phyloP scores from a whole-genome alignment of 2,113 vertebrate species.

The Sceloporus tristichus region DNA sequence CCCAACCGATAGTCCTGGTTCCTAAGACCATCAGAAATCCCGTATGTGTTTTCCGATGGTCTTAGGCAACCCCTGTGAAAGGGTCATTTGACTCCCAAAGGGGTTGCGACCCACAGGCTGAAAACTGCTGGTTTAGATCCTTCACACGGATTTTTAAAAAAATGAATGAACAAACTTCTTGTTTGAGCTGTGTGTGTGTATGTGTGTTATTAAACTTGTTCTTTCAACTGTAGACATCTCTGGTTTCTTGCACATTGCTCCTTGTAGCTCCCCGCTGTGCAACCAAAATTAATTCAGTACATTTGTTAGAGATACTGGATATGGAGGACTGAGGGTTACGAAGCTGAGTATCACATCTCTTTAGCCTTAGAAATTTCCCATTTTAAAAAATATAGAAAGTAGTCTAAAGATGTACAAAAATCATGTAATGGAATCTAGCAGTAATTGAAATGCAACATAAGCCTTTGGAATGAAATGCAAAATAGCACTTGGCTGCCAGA shows the following conservation, averaged over 20 bases:
- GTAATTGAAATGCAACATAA: constrained; percentile 13
- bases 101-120: no score
- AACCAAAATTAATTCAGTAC: neutral
- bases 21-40: no score
- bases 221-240: neutral
- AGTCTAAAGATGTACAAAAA: neutral
- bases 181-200: neutral
- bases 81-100: no score
- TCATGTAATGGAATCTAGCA: constrained; percentile 20
- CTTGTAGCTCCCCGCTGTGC: neutral
- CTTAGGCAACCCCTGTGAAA: no score
- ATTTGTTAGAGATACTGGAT: neutral
- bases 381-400: neutral
- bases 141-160: neutral
- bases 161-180: constrained; percentile 14
- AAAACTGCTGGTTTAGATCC: no score
- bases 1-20: no score
- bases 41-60: no score
- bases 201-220: neutral
- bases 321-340: neutral
- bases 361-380: neutral
- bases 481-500: constrained; percentile 16
- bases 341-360: neutral
- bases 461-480: constrained; percentile 15
- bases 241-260: neutral